Base-by-base conservation (phyloP, 2,113 vertebrate genomes). In the Morone chrysops region DNA sequence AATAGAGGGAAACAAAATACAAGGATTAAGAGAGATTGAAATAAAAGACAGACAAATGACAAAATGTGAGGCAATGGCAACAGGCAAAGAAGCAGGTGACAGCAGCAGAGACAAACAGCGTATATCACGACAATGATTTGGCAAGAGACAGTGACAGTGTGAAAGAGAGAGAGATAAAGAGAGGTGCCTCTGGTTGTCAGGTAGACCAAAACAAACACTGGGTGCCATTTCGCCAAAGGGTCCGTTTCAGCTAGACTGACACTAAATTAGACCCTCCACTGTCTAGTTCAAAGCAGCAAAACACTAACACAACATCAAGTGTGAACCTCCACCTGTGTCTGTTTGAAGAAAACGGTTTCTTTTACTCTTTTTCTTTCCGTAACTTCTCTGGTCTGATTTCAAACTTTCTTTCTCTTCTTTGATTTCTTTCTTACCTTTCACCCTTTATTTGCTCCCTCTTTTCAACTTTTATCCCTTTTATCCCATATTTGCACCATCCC, bases 181-280 rank as follows among this genome's bases (percentile, higher is more conserved):
- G 66, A 69, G 70, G 13, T 18, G 69, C 90, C 72, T 80, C 57
- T 60, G 71, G 84, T 82, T 86, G 82, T 71, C 75, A 67, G 71
- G 65, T 65, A 41, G 83, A 86, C 70, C 80, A 84, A 90, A 87
- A 87, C 84, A 91, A 91, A 89, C 82, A 81, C 62, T 10, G 36
- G 83, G 85, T 59, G 85, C 45, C 82, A 45, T 59, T 74, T 88
- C 69, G n/a, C 88, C 79, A 50, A 75, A 69, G 65, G 82, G 69
- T 62, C 69, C 2, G 50, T 43, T 87, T 61, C 70, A 83, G 77
- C 40, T 68, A 54, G 75, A 67, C 82, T 83, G 89, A 83, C 81
- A 78, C 53, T 73, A 78, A 88, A 88, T 89, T 70, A 91, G 62
- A 83, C 62, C 70, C 74, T 72, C 67, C 25, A 40, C 79, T 80